Conservation (phyloP, 1,140 invertebrate species). For the Drosophila novamexicana region DNA sequence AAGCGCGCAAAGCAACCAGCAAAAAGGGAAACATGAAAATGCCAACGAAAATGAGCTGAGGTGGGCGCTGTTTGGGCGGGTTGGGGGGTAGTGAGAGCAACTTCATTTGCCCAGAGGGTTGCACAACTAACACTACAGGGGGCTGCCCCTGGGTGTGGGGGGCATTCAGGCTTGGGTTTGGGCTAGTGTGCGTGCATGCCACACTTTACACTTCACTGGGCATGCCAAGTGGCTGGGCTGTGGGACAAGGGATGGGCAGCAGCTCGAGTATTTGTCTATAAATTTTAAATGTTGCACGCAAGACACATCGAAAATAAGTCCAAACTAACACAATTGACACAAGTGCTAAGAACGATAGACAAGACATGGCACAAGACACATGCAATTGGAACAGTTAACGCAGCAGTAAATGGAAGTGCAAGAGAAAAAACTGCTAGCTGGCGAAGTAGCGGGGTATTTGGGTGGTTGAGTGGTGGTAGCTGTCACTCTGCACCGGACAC, state of each 20-base stretch:
- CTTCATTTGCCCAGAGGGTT: conserved; percentile 31
- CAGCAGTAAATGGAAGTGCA: background rate
- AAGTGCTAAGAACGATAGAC: background rate
- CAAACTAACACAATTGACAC: conserved; percentile 39
- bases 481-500: conserved; percentile 23
- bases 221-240: conserved; percentile 49
- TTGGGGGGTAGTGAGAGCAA: conserved; percentile 28
- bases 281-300: conserved; percentile 62
- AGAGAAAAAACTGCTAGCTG: no score
- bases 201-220: conserved; percentile 56
- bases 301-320: conserved; percentile 53
- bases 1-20: conserved; percentile 51
- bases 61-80: background rate
- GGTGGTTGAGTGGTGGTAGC: background rate
- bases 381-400: conserved; percentile 3
- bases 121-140: background rate
- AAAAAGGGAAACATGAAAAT: conserved; percentile 41
- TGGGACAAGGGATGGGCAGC: background rate
- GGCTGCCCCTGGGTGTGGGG: background rate
- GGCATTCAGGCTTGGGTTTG: background rate
- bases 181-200: conserved; percentile 32
- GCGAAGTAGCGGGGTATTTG: no score
- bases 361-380: background rate
- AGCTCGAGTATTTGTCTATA: conserved; percentile 46
- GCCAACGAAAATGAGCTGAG: conserved; percentile 30